Evolutionary conservation across 2,888 invertebrate species (phyloP).

Genomic region (Drosophila cracens): DNA sequence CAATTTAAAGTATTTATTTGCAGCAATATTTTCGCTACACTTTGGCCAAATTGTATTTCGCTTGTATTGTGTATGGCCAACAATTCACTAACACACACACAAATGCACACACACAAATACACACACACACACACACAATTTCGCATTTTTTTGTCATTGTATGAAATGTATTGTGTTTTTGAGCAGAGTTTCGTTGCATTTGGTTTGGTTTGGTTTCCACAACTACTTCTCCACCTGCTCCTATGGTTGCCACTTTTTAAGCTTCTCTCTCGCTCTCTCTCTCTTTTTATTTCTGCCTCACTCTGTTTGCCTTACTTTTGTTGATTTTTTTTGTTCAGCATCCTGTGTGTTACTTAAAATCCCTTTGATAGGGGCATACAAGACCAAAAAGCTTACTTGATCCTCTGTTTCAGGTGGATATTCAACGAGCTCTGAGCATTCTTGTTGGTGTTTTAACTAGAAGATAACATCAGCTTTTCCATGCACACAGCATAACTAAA

Average conservation of each 20-base stretch:
- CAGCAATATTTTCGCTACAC: slow-evolving; percentile 76
- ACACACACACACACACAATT: slow-evolving; percentile 5
- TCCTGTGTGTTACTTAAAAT: slow-evolving; percentile 16
- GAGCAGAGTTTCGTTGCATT: slow-evolving; percentile 46
- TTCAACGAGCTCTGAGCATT: neutral
- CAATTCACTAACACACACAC: slow-evolving; percentile 33
- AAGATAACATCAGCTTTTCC: neutral
- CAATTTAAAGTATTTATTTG: slow-evolving; percentile 78
- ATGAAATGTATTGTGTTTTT: slow-evolving; percentile 57
- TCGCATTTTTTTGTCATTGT: slow-evolving; percentile 30
- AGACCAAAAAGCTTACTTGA: neutral
- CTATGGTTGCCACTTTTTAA: slow-evolving; percentile 37
- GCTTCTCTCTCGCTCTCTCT: slow-evolving; percentile 7
- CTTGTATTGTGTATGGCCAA: slow-evolving; percentile 19
- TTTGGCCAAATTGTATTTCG: slow-evolving; percentile 68
- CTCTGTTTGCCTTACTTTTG: neutral
- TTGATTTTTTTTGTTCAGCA: slow-evolving; percentile 7
- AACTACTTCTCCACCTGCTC: slow-evolving; percentile 24
- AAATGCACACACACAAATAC: slow-evolving; percentile 10
- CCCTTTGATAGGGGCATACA: slow-evolving; percentile 22
- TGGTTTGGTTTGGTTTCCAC: slow-evolving; percentile 30
- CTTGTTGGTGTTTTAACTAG: neutral
- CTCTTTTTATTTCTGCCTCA: neutral
- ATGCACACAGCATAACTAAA: neutral
- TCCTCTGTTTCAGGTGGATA: neutral